Base-by-base conservation (phyloP, 2,797 vertebrate genomes). In the Syngnathus acus region DNA sequence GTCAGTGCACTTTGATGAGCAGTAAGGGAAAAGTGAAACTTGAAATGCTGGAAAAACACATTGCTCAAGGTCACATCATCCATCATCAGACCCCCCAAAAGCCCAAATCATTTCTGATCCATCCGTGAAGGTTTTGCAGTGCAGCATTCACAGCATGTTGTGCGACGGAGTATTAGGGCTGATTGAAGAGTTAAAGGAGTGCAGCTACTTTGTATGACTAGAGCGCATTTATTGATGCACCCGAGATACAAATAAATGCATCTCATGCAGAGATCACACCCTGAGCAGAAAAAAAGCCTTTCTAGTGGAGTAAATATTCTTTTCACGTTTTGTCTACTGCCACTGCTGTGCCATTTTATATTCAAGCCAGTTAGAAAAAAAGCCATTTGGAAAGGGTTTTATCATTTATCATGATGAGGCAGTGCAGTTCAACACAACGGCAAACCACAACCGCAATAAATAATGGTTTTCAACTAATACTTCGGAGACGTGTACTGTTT, bases 121-220 rank as follows among this genome's bases (percentile, higher is more conserved):
- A 37, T 19, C 16, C 17, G 55, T 38, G 32, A 14, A 38, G 16
- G 14, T 58, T 58, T 32, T 38, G 55, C 55, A 9, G 16, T 38
- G 55, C 55, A 38, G 26, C 26, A 16, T 37, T 37, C 32, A 17
- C 55, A 58, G 32, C 55, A 58, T 58, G 32, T 9, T 58, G 26
- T 58, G 37, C 26, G 38, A 57, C 19, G 3, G 16, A 8, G 50
- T 38, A 13, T 58, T 58, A 8, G 2, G 60, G 39, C 60, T 68
- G 70, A 78, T 67, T 72, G 76, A 83, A 83, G 80, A 84, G 65
- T 83, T 47, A 40, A 10, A 32, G 62, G 70, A 75, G 65, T 8
- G 42, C 54, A 68, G 39, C 42, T 43, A 51, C 17, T 21, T 48
- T 65, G 70, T 45, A 58, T 71, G 66, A 54, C 38, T 59, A 4